A percentile compares a stretch with the other conserved stretches of the same genome.
Evolutionary conservation across 2,888 invertebrate species (phyloP).

Genomic region (Dryococelus australis): DNA sequence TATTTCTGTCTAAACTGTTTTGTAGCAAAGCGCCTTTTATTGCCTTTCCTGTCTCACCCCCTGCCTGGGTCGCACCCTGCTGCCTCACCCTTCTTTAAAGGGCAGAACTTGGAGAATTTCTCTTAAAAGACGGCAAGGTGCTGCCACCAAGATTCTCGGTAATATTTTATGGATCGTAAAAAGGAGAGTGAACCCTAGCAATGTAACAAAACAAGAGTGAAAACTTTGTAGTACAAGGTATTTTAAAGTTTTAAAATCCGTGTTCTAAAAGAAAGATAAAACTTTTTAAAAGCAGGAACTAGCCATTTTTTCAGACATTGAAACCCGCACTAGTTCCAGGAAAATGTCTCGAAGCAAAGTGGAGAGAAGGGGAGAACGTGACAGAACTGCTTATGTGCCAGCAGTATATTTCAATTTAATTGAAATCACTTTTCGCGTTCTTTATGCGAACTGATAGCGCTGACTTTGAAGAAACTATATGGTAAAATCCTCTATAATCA

Average conservation of each 20-base stretch:
- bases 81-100: not conserved
- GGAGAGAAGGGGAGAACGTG: too few species aligned
- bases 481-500: too few species aligned
- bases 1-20: constrained; percentile 9
- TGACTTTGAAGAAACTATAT: too few species aligned
- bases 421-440: too few species aligned
- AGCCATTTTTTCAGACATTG: not conserved
- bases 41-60: not conserved
- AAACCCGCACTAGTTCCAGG: not conserved
- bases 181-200: not conserved
- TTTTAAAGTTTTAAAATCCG: not conserved
- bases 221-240: constrained; percentile 7
- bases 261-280: not conserved
- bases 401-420: too few species aligned
- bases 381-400: too few species aligned
- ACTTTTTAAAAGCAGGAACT: not conserved
- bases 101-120: not conserved
- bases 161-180: constrained; percentile 16
- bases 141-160: not conserved
- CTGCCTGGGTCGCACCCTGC: not conserved
- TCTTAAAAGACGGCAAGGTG: constrained; percentile 5
- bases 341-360: not conserved
- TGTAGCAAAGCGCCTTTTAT: not conserved
- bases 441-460: too few species aligned
- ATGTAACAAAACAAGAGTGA: constrained; percentile 1